These are phyloP conservation scores for Cantharis rustica DNA, from an alignment of 2,888 invertebrate genomes.

Conservation along the genomic window DNA sequence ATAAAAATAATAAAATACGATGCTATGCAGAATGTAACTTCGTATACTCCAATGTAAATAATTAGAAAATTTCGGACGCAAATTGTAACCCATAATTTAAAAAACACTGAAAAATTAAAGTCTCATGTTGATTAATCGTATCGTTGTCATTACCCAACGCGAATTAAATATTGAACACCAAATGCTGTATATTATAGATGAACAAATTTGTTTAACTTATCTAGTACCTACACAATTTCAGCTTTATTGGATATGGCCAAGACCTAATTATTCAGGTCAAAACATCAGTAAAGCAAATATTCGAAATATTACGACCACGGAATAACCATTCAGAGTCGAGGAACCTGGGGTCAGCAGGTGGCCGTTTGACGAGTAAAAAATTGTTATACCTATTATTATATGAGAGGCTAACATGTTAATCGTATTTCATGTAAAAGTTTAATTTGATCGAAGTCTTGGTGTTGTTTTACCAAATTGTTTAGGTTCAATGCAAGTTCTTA, in stretches of 20 bases:
- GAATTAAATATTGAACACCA: not conserved
- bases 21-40: not conserved
- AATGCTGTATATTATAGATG: not conserved
- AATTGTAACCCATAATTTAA: not conserved
- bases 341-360: too few species aligned
- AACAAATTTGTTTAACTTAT: not conserved
- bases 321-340: too few species aligned
- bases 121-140: not conserved
- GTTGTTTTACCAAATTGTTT: not conserved
- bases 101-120: not conserved
- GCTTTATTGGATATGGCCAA: not conserved
- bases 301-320: too few species aligned
- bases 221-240: not conserved
- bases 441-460: not conserved
- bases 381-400: too few species aligned
- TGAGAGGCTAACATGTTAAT: too few species aligned
- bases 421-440: not conserved
- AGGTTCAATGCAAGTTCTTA: not conserved
- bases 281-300: too few species aligned
- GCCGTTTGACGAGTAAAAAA: too few species aligned
- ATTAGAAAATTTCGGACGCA: not conserved
- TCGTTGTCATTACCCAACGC: not conserved
- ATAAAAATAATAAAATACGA: not conserved
- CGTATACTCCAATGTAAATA: not conserved
- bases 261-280: not conserved